Base-by-base conservation (phyloP, 2,797 vertebrate genomes). In the Enteromius viviparus region DNA sequence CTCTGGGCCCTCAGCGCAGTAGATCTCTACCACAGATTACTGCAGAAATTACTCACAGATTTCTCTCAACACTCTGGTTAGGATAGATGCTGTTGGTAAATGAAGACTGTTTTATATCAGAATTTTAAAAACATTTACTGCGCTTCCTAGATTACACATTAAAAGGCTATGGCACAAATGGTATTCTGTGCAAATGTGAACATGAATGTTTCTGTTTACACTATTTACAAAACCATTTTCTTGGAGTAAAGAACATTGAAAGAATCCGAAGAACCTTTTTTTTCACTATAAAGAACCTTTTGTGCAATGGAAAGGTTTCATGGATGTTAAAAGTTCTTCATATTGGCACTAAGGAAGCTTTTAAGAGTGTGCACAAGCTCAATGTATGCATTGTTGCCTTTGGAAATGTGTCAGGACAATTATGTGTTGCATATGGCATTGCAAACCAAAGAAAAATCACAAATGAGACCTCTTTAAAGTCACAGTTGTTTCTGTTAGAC, bases 31-130 rank as follows among this genome's bases (percentile, higher is more conserved):
- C 85, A 84, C 80, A 81, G 90, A 95, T 95, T 92, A 91, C 87
- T 53, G 26, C 84, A 89, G 83, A 94, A 95, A 95, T 95, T 92
- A 92, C 91, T 94, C 87, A 82, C 94, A 94, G 94, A 94, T 93
- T 94, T 91, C 77, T 11, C 68, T 85, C 76, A 70, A 85, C 77
- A 71, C 90, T 90, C 76, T 89, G 65, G 45, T 64, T 72, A 40
- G 60, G 49, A 45, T 65, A 80, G 69, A 85, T 82, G 4, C 10
- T 55, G 34, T 40, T 69, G 76, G 34, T 72, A 76, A 78, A 69
- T 12, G 12, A 76, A 62, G 26, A 10, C 42, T 29, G 60, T 19
- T 60, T 81, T 2, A 37, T 53, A 79, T 60, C 45, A 37, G 37
- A 58, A 23, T 71, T 53, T 65, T 0, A 23, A 49, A 70, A 66